Evolutionary conservation across 2,797 vertebrate species (phyloP).

Genomic region (Lepilemur ruficaudatus): DNA sequence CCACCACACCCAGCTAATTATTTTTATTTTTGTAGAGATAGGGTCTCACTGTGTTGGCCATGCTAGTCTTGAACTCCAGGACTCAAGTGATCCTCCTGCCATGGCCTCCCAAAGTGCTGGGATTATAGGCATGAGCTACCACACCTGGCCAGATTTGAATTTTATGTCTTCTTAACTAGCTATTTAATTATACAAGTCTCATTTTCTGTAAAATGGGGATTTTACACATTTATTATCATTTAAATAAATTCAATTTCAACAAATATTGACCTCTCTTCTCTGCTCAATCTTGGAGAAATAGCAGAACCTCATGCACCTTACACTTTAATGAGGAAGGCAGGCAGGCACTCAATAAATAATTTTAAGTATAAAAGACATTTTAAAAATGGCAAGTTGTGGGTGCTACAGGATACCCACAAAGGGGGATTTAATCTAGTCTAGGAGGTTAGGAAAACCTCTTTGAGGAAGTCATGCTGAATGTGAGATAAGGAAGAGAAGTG

Average conservation of each 20-base stretch:
- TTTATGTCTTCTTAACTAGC: not conserved
- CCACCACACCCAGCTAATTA: not conserved
- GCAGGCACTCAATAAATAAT: not conserved
- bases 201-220: conserved; percentile 7
- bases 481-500: not conserved
- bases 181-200: not conserved
- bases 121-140: no score
- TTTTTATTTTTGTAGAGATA: not conserved
- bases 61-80: not conserved
- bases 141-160: no score
- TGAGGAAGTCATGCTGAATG: no score
- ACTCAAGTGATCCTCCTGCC: no score
- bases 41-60: not conserved
- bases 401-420: not conserved
- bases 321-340: not conserved
- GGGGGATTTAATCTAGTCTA: not conserved
- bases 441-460: not conserved
- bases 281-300: not conserved
- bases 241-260: conserved; percentile 8
- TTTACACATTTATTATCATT: conserved; percentile 8
- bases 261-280: not conserved
- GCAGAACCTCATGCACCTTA: not conserved
- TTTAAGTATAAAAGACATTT: not conserved
- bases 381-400: not conserved
- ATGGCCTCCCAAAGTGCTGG: no score